A percentile compares a stretch with the other conserved stretches of the same genome.
Evolutionary conservation across 2,888 invertebrate species (phyloP).

Genomic region (Pantelozetes paolii): DNA sequence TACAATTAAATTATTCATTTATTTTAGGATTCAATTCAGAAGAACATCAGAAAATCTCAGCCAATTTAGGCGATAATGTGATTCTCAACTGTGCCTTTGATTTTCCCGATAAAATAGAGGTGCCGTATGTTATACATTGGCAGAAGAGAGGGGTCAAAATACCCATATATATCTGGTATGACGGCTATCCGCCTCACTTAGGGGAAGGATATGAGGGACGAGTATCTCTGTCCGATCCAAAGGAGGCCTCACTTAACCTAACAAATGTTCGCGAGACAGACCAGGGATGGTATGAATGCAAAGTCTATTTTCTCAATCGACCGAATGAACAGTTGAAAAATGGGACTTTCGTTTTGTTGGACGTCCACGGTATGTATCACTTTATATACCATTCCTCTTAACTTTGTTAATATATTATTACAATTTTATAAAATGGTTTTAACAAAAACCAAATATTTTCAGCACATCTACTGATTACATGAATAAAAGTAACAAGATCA

Average conservation of each 20-base stretch:
- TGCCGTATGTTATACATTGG: constrained; percentile 97
- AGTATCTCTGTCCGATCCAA: constrained; percentile 80
- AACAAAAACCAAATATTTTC: too few relatives aligned
- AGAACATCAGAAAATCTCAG: constrained; percentile 56
- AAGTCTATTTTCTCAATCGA: constrained; percentile 89
- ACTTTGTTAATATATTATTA: too few relatives aligned
- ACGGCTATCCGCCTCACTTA: constrained; percentile 92
- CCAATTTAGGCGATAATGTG: constrained; percentile 93
- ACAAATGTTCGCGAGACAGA: constrained; percentile 88
- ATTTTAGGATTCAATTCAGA: too few relatives aligned
- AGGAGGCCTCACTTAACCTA: constrained; percentile 90
- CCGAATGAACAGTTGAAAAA: constrained; percentile 56
- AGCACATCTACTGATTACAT: too few relatives aligned
- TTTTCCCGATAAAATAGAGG: constrained; percentile 65
- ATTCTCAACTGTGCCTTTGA: constrained; percentile 95
- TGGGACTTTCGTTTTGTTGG: constrained; percentile 96
- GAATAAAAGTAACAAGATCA: too few relatives aligned
- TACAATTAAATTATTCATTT: too few relatives aligned
- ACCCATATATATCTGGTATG: constrained; percentile 97
- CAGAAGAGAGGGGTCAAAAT: constrained; percentile 95
- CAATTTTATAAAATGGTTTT: too few relatives aligned
- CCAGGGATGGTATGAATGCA: constrained; percentile 97
- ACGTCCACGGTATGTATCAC: constrained; percentile 65
- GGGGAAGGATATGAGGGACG: constrained; percentile 89
- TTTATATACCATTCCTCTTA: too few relatives aligned